phyloP scores from a whole-genome alignment of 2,888 invertebrate genomes.

The Ophion costatus region DNA sequence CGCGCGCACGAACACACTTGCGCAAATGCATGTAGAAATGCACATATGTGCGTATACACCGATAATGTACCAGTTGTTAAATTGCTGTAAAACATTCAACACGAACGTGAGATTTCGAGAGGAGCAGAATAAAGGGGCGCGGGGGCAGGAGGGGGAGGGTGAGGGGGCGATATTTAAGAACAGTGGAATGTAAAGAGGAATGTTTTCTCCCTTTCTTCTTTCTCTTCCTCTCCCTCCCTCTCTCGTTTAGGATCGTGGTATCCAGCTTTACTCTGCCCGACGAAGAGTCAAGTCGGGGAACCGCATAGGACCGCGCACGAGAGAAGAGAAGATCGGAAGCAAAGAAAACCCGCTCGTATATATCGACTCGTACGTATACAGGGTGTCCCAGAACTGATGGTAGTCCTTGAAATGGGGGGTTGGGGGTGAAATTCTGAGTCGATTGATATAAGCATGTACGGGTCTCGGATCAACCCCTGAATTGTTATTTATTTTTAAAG shows the following conservation, averaged over 20 bases:
- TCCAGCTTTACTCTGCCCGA: constrained; percentile 22
- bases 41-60: neutral
- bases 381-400: too few species aligned
- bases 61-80: constrained; percentile 50
- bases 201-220: constrained; percentile 42
- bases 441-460: neutral
- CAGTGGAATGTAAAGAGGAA: constrained; percentile 62
- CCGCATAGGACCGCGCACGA: too few species aligned
- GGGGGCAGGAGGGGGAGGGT: neutral
- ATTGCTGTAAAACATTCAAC: constrained; percentile 63
- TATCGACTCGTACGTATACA: neutral
- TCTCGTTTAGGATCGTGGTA: constrained; percentile 38
- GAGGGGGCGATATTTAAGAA: constrained; percentile 56
- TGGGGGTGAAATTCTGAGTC: too few species aligned
- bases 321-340: constrained; percentile 43
- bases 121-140: neutral
- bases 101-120: constrained; percentile 57
- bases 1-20: neutral
- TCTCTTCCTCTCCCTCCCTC: constrained; percentile 33
- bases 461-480: too few species aligned
- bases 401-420: too few species aligned
- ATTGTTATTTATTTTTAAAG: too few species aligned
- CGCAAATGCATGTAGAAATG: neutral
- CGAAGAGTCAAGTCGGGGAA: constrained; percentile 29
- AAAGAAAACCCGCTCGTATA: constrained; percentile 47